Base-by-base conservation (phyloP, 2,888 invertebrate genomes). In the Diploptera punctata region DNA sequence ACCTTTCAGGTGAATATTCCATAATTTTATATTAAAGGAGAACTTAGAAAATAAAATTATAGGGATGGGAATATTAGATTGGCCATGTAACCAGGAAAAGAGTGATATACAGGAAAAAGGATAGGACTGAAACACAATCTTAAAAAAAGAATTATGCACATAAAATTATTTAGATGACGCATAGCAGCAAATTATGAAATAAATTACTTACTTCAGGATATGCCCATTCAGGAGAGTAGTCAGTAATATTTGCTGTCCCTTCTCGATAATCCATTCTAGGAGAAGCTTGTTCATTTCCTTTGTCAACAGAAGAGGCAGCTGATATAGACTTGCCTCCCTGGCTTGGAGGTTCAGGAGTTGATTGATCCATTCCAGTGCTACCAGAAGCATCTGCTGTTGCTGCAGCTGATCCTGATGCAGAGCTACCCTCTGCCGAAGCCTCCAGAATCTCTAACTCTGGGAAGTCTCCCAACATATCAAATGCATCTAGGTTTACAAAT, bases 171-270 rank as follows among this genome's bases (percentile, higher is more conserved):
- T n/a, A n/a, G n/a, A n/a, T n/a, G n/a, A n/a, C n/a, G n/a, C n/a
- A n/a, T n/a, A n/a, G n/a, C n/a, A n/a, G n/a, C n/a, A n/a, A n/a
- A n/a, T n/a, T n/a, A n/a, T 29, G 29, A 29, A 2, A 18, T 5
- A 18, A 52, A 24, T 19, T 29, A 76, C 81, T 79, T 75, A 87
- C 88, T 84, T 98, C 97, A 69, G 97, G 93, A 81, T 97, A 98
- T 3, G 97, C 95, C 98, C 98, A 98, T 81, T 98, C 98, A 0
- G 98, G 98, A 74, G 95, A 97, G 81, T 96, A 98, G 82, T 98
- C 98, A 33, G 95, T 95, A 77, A 98, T 98, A 80, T 90, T 91
- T 72, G 89, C 89, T 76, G 88, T 84, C 70, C 83, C 84, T 72
- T 80, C 80, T n/a, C 80, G 73, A 74, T 80, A 81, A 73, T 79